Base-by-base conservation (phyloP, 2,888 invertebrate species). In the Trissolcus brochymenae region DNA sequence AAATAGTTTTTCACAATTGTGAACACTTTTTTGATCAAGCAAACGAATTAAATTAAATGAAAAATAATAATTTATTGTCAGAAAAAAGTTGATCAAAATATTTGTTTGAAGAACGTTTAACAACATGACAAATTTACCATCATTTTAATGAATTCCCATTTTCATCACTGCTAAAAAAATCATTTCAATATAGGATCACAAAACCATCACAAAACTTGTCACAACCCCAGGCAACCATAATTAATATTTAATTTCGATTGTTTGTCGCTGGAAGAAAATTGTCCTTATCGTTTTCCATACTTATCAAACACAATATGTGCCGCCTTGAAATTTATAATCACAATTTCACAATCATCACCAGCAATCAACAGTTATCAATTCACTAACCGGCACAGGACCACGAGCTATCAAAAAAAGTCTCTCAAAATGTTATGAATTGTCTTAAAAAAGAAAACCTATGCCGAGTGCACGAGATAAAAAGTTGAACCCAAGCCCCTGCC, bases 401-500 rank as follows among this genome's bases (percentile, higher is more conserved):
- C 14, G 14, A 46, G 21, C 19, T 16, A 19, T 11, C 1, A 16
- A 11, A 51, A 51, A 51, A 51, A 51, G 17, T 17, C 11, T 0
- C 17, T 51, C 19, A 51, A 51, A 51, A 17, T 21, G 19, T 51
- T 25, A 54, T 7, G 35, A 29, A 54, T 29, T 6, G 11, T 55
- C 17, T 4, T 14, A 55, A 55, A 40, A 51, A 51, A 11, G 29
- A 57, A 11, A 19, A 13, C 19, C 19, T 19, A 6, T 17, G 19
- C 17, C 11, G 43, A 11, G 13, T 17, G 29, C 6, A 11, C 19
- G 46, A 46, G n/a, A 64, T 55, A 55, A 68, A 54, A 60, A 46
- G 25, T 46, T 71, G 46, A 51, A 59, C 40, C 49, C 54, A 65
- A 72, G 41, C 65, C 25, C 41, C 54, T 65, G 60, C 16, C 60